Conservation (phyloP, 2,797 vertebrate genomes). For the Melanotaenia trifasciata region DNA sequence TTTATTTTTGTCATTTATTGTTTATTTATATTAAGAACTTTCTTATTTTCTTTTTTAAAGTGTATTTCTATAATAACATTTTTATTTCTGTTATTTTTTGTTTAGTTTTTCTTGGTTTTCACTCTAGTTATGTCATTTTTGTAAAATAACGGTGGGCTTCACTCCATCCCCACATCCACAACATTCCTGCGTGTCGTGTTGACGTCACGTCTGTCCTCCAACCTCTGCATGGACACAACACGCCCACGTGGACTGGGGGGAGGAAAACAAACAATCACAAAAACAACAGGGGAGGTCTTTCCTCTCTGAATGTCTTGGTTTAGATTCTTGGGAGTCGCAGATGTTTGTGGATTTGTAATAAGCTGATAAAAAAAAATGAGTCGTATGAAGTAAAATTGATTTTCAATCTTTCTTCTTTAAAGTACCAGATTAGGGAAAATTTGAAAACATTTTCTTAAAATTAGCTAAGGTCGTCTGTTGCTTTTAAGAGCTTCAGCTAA, state of each 20-base stretch:
- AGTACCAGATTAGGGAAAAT: neutral
- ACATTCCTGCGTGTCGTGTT: constrained; percentile 82
- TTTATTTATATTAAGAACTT: neutral
- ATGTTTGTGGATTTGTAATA: neutral
- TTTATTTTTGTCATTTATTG: neutral
- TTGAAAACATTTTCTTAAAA: neutral
- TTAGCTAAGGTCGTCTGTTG: too few species aligned
- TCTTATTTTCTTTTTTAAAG: neutral
- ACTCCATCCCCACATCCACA: constrained; percentile 85
- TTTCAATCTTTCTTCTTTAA: neutral
- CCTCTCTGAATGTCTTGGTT: neutral
- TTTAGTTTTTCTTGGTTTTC: constrained; percentile 1
- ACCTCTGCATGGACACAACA: constrained; percentile 84
- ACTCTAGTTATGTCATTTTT: constrained; percentile 9
- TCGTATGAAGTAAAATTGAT: neutral
- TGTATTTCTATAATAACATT: neutral
- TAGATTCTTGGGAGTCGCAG: neutral
- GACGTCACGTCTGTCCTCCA: constrained; percentile 84
- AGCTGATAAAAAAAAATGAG: too few species aligned
- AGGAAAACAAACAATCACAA: constrained; percentile 8
- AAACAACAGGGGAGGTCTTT: neutral
- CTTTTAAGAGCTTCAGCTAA: too few species aligned
- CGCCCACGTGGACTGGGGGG: constrained; percentile 73
- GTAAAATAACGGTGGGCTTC: constrained; percentile 75
- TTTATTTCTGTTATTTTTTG: constrained; percentile 4